Percentiles rank a stretch among this genome's conserved stretches.
Conservation (phyloP, 2,113 vertebrate genomes). For the Procavia capensis region DNA sequence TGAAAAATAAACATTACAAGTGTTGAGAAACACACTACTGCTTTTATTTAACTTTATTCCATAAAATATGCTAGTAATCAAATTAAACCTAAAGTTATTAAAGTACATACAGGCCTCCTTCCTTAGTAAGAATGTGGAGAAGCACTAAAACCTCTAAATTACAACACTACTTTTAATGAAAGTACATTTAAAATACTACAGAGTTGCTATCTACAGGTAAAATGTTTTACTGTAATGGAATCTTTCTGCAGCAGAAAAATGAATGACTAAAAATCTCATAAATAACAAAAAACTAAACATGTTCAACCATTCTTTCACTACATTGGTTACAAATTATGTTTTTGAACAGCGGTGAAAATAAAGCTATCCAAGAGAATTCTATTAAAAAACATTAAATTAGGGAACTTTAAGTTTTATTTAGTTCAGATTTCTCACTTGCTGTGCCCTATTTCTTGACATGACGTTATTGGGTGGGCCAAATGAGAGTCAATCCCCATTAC, state of each 20-base stretch:
- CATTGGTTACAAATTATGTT: constrained; percentile 43
- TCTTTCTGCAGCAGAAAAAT: constrained; percentile 21
- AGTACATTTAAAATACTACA: constrained; percentile 30
- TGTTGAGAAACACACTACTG: background rate
- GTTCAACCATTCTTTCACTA: constrained; percentile 29
- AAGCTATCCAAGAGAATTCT: background rate
- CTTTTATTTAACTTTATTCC: constrained; percentile 46
- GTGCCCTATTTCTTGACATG: background rate
- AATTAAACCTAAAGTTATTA: constrained; percentile 24
- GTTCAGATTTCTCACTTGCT: constrained; percentile 41
- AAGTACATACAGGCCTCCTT: background rate
- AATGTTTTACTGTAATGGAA: constrained; percentile 37
- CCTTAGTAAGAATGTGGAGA: background rate
- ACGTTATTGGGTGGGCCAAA: constrained; percentile 33
- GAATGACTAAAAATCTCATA: constrained; percentile 34
- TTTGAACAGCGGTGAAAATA: constrained; percentile 27
- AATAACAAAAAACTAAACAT: constrained; percentile 49
- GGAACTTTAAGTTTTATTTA: constrained; percentile 19
- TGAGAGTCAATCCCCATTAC: constrained; percentile 3
- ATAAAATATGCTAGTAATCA: constrained; percentile 28
- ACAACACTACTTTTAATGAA: constrained; percentile 29
- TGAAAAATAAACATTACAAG: constrained; percentile 11
- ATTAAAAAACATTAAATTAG: background rate
- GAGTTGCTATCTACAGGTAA: constrained; percentile 24
- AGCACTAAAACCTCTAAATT: constrained; percentile 11